Evolutionary conservation across 2,888 invertebrate species (phyloP), one percentile per base, ranked within the genome.

Genomic region (Tromatobia lineatoria): DNA sequence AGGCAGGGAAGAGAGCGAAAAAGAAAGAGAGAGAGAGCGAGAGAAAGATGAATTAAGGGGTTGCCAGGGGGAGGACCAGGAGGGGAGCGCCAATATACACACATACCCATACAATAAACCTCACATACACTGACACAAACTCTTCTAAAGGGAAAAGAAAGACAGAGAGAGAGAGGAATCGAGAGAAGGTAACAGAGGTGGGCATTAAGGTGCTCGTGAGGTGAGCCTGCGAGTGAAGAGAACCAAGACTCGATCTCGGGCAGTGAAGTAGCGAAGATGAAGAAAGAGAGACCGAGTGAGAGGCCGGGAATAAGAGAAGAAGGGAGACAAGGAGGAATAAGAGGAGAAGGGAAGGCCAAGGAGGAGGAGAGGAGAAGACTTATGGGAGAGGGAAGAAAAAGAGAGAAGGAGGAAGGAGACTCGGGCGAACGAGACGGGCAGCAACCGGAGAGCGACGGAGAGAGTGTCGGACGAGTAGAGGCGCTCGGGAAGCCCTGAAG

Each of bases 351-450:
- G n/a, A n/a, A n/a, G n/a, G n/a, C n/a, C n/a, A n/a, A n/a, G n/a
- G n/a, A n/a, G n/a, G n/a, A n/a, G n/a, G n/a, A n/a, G n/a, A n/a
- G n/a, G n/a, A n/a, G n/a, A n/a, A n/a, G n/a, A n/a, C n/a, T n/a
- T n/a, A n/a, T n/a, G n/a, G n/a, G n/a, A n/a, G n/a, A n/a, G n/a
- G n/a, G n/a, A n/a, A n/a, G n/a, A 94, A 94, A 74, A 57, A 64
- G 71, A 73, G 57, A 94, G 86, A 83, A 94, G 94, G 90, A 94
- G 94, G 73, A 74, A 69, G 94, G 87, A 88, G 75, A 89, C 87
- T 73, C 88, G 77, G 54, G 94, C 94, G 70, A 94, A 93, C 3
- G 94, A 57, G 73, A 73, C 81, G n/a, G n/a, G 61, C 71, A 70
- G 52, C 61, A 77, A 67, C 10, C 66, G 45, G 71, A 71, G 74